phyloP scores from a whole-genome alignment of 53 echinoderm and acorn worm species.

The Echinarachnius parma region DNA sequence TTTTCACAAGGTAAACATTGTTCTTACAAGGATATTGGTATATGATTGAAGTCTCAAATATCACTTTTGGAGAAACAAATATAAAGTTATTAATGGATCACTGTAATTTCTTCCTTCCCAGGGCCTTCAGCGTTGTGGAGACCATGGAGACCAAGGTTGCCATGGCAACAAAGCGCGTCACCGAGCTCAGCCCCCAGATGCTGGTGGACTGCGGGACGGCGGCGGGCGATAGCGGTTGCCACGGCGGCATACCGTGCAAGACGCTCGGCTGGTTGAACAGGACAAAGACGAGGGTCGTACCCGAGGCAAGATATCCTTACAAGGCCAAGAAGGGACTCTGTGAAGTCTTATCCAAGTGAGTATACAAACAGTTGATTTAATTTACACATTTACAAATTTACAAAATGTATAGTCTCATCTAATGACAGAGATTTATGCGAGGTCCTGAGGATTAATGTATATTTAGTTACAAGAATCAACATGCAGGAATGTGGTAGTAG shows the following conservation, averaged over 20 bases:
- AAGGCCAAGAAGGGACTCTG: slow-evolving; percentile 52
- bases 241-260: slow-evolving; percentile 60
- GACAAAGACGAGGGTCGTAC: slow-evolving; percentile 49
- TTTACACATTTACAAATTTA: too few species aligned
- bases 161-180: slow-evolving; percentile 56
- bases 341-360: slow-evolving; percentile 42
- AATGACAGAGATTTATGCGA: too few species aligned
- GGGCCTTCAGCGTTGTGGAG: slow-evolving; percentile 94
- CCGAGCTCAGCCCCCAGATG: slow-evolving; percentile 71
- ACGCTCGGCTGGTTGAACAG: slow-evolving; percentile 69
- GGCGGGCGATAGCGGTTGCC: slow-evolving; percentile 62
- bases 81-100: background rate
- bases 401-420: too few species aligned
- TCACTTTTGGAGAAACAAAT: background rate
- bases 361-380: too few species aligned
- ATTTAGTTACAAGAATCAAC: too few species aligned
- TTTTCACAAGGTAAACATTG: background rate
- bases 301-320: slow-evolving; percentile 73
- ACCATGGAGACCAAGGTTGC: slow-evolving; percentile 77
- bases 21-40: too few species aligned
- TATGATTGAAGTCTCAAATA: background rate
- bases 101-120: background rate
- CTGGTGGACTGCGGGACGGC: slow-evolving; percentile 73
- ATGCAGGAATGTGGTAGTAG: too few species aligned
- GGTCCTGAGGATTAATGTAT: too few species aligned